Conservation (phyloP, 1,140 invertebrate species). For the Drosophila willistoni region DNA sequence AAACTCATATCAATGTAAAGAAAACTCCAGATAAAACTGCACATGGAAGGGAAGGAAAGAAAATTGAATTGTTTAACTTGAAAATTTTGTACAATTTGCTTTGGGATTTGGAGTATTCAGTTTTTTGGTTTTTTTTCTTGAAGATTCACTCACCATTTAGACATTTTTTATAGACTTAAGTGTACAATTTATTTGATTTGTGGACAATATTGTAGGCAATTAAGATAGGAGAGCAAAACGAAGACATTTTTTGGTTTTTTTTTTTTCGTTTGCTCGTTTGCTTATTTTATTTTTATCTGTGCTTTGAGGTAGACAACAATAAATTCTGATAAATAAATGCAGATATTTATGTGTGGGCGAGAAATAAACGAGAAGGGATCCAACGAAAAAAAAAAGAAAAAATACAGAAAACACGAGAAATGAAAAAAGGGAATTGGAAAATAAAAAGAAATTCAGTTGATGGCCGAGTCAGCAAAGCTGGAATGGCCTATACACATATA, state of each 20-base stretch:
- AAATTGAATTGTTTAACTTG: slow-evolving; percentile 26
- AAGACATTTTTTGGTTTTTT: neutral
- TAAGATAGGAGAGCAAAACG: slow-evolving; percentile 42
- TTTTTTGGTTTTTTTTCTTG: neutral
- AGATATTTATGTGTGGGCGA: slow-evolving; percentile 10
- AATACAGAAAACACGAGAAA: slow-evolving; percentile 13
- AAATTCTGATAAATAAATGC: slow-evolving; percentile 70
- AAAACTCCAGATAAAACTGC: too few relatives aligned
- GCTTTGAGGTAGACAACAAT: slow-evolving; percentile 75
- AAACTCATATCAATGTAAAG: too few relatives aligned
- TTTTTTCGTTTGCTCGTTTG: slow-evolving; percentile 2
- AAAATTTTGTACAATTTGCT: slow-evolving; percentile 2
- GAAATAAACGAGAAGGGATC: slow-evolving; percentile 27
- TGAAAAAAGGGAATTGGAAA: neutral
- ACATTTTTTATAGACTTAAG: slow-evolving; percentile 20
- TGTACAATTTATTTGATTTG: slow-evolving; percentile 59
- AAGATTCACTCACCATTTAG: slow-evolving; percentile 8
- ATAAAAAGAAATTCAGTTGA: slow-evolving; percentile 35
- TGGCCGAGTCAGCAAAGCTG: slow-evolving; percentile 69
- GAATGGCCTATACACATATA: slow-evolving; percentile 67
- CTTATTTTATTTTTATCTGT: slow-evolving; percentile 55
- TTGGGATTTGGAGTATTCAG: neutral
- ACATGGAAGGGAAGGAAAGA: neutral
- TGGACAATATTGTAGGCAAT: slow-evolving; percentile 64
- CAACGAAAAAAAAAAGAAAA: slow-evolving; percentile 44